phyloP scores from a whole-genome alignment of 2,888 invertebrate genomes.

The Tromatobia lineatoria region DNA sequence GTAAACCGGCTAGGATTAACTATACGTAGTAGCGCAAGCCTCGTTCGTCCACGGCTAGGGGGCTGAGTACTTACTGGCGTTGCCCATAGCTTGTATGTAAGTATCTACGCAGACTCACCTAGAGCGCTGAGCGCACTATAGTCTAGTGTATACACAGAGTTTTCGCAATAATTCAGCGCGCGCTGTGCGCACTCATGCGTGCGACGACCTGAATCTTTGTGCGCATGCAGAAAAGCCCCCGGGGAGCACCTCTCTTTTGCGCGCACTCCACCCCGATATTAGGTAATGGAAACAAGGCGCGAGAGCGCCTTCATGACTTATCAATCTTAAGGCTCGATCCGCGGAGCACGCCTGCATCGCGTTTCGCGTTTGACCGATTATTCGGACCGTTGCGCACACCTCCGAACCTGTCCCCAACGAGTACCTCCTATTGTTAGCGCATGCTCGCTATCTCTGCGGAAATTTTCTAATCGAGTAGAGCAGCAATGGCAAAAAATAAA shows the following conservation, averaged over 20 bases:
- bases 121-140: slow-evolving; percentile 19
- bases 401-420: slow-evolving; percentile 14
- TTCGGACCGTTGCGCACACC: slow-evolving; percentile 59
- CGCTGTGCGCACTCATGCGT: slow-evolving; percentile 82
- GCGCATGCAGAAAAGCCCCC: slow-evolving; percentile 70
- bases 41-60: slow-evolving; percentile 48
- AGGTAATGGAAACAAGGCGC: slow-evolving; percentile 64
- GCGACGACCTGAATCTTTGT: slow-evolving; percentile 83
- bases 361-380: slow-evolving; percentile 66
- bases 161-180: slow-evolving; percentile 83
- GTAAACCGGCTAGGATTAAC: slow-evolving; percentile 34
- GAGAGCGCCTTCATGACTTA: slow-evolving; percentile 35
- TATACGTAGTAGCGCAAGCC: slow-evolving; percentile 14
- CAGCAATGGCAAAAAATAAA: background rate
- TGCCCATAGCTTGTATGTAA: slow-evolving; percentile 46
- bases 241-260: slow-evolving; percentile 65
- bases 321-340: slow-evolving; percentile 44
- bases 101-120: slow-evolving; percentile 47
- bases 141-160: slow-evolving; percentile 62
- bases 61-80: slow-evolving; percentile 39
- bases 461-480: background rate
- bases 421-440: background rate
- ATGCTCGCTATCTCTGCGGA: background rate
- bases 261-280: slow-evolving; percentile 66
- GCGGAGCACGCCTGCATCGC: slow-evolving; percentile 13